phyloP scores from a whole-genome alignment of 2,113 vertebrate species.

The Syrmaticus mikado region DNA sequence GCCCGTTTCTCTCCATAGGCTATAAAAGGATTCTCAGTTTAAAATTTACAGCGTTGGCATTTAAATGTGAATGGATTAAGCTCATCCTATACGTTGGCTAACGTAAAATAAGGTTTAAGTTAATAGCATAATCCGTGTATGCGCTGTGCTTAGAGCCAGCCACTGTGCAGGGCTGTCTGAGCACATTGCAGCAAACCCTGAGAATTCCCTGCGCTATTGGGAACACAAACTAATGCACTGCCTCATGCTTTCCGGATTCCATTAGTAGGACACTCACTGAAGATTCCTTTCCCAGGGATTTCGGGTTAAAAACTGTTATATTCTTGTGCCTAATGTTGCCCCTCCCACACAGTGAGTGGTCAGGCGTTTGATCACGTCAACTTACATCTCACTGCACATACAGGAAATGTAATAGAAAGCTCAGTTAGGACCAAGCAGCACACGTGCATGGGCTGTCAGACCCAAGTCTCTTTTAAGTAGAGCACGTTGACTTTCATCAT shows the following conservation, averaged over 20 bases:
- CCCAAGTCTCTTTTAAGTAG: constrained; percentile 17
- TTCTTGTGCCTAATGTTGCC: neutral
- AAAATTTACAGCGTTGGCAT: neutral
- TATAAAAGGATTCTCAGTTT: neutral
- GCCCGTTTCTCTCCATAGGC: neutral
- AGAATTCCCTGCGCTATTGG: neutral
- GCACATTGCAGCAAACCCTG: neutral
- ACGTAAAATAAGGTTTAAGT: constrained; percentile 3
- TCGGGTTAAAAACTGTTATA: neutral
- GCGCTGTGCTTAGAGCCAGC: neutral
- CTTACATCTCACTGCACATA: neutral
- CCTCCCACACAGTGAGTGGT: neutral
- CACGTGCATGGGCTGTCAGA: neutral
- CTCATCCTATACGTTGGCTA: neutral
- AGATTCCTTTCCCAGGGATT: neutral
- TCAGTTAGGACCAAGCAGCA: neutral
- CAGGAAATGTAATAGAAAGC: neutral
- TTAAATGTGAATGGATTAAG: neutral
- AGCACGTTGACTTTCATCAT: neutral
- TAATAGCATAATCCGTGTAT: neutral
- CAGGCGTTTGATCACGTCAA: neutral
- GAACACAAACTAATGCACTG: neutral
- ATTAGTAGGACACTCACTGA: neutral
- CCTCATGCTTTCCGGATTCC: neutral
- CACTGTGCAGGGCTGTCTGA: neutral